These are phyloP conservation scores for Etheostoma nigrum DNA, from an alignment of 2,797 vertebrate species.

Conservation along the genomic window DNA sequence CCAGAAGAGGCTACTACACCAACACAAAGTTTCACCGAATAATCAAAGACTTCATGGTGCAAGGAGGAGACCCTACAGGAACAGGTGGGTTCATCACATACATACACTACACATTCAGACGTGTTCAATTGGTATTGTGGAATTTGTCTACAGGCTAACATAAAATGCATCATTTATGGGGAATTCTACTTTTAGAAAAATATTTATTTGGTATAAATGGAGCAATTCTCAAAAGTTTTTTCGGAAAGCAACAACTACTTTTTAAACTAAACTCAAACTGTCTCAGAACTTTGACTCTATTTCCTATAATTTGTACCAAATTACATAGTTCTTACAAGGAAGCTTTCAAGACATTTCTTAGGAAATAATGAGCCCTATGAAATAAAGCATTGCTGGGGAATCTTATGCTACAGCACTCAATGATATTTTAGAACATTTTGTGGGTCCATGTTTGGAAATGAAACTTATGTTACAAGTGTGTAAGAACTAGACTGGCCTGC, in stretches of 20 bases:
- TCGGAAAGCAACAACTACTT: not conserved
- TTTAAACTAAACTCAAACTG: not conserved
- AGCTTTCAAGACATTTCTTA: not conserved
- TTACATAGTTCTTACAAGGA: not conserved
- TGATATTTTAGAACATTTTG: not conserved
- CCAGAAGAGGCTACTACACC: constrained; percentile 93
- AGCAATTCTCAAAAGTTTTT: not conserved
- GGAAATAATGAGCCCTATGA: not conserved
- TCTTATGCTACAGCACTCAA: not conserved
- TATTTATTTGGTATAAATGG: not conserved
- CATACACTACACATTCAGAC: not conserved
- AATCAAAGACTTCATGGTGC: constrained; percentile 97
- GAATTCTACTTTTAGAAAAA: not conserved
- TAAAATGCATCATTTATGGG: not conserved
- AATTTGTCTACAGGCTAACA: not conserved
- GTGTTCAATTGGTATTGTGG: not conserved
- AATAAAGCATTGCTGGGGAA: not conserved
- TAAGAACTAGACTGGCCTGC: not conserved
- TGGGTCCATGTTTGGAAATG: not conserved
- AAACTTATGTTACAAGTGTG: not conserved
- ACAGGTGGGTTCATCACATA: constrained; percentile 84
- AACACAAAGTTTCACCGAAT: constrained; percentile 94
- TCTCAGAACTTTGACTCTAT: not conserved
- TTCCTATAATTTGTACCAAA: not conserved
- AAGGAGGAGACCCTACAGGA: constrained; percentile 93